Conservation (phyloP, 2,797 vertebrate genomes). For the Cuniculus paca region DNA sequence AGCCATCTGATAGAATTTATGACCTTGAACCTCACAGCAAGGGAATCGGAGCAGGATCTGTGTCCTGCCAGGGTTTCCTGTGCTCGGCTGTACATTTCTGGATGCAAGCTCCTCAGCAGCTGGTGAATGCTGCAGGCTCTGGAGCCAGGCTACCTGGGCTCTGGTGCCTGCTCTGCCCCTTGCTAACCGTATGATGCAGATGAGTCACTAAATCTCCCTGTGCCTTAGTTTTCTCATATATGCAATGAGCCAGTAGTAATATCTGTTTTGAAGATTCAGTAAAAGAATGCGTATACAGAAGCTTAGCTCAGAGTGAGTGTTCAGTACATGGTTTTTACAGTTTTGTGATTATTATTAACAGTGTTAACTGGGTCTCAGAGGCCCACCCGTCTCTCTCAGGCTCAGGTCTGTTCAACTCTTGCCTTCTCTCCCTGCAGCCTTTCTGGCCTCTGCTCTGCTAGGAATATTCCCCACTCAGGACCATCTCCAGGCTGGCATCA, state of each 20-base stretch:
- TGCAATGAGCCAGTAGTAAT: not conserved
- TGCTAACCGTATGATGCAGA: not conserved
- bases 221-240: not conserved
- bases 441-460: not conserved
- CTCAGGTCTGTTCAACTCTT: not conserved
- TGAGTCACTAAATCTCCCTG: not conserved
- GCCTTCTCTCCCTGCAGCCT: not conserved
- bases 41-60: not conserved
- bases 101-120: not conserved
- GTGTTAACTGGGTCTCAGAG: not conserved
- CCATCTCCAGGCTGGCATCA: not conserved
- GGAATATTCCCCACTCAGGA: not conserved
- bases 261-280: not conserved
- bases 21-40: not conserved
- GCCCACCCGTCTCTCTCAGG: not conserved
- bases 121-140: fast-evolving
- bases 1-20: not conserved
- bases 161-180: not conserved
- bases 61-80: not conserved
- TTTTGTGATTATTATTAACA: not conserved
- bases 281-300: not conserved
- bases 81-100: not conserved
- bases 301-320: not conserved
- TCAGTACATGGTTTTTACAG: not conserved
- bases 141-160: not conserved